Base-by-base conservation (phyloP, 2,888 invertebrate species). In the Caenorhabditis afra region DNA sequence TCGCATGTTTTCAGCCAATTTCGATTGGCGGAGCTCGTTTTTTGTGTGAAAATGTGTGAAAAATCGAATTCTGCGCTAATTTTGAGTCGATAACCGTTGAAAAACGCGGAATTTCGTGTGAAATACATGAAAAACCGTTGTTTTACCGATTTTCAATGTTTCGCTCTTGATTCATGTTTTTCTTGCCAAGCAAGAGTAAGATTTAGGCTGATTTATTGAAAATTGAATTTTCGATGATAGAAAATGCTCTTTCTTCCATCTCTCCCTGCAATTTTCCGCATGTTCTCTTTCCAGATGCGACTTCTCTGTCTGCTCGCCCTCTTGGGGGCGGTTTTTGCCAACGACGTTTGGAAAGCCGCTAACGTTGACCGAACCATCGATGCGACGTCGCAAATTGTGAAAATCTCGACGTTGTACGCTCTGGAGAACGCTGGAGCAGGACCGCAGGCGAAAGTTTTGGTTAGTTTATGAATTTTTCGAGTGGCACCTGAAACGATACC, bases 331-430 rank as follows among this genome's bases (percentile, higher is more conserved):
- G 71, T 64, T 55, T 50, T 62, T 23, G 80, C 77, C 29, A 64
- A 55, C 37, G 75, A 74, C 10, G 49, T 44, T 0, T 81, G 82
- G 79, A 83, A 83, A 73, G 73, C 81, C 62, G 65, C 52, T 49
- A 82, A 86, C 55, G 70, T 81, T 35, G 84, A 86, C 37, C 75
- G 90, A 23, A 87, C 75, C 35, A 76, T 90, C 22, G 90, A 90
- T 71, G 66, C 90, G 7, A 65, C 87, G 20, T 79, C 89, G 5
- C 90, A 90, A 83, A 68, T 86, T 22, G 83, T 87, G 16, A 90
- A 89, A 74, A 81, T 80, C 12, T 76, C 79, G 16, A 71, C 86
- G 14, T 75, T 83, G 10, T 80, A 85, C 61, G 71, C 79, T 18
- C 78, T 86, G 23, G 85, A 87, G 61, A 89, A 89, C 71, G 57